A percentile compares a stretch with the other conserved stretches of the same genome.
phyloP scores from a whole-genome alignment of 2,888 invertebrate species.

The Clepsis dumicolana region DNA sequence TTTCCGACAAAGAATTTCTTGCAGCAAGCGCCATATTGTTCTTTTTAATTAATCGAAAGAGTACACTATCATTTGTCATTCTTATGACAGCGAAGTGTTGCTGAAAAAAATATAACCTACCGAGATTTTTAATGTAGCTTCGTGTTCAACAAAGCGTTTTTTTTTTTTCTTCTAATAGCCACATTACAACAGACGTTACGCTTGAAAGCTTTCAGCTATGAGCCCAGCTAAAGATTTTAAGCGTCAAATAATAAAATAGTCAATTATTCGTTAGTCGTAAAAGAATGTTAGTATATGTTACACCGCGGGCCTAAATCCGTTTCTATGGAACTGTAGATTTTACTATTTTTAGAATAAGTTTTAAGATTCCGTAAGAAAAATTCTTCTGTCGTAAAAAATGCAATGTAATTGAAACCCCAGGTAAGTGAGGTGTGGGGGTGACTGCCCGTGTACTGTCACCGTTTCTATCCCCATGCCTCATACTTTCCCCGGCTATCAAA shows the following conservation, averaged over 20 bases:
- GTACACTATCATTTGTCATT: not conserved
- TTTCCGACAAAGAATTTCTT: not conserved
- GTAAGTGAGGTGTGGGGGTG: not conserved
- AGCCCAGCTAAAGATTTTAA: conserved; percentile 84
- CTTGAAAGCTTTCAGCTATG: conserved; percentile 79
- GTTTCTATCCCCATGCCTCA: too few species aligned
- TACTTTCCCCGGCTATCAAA: too few species aligned
- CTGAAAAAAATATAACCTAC: not conserved
- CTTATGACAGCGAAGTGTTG: not conserved
- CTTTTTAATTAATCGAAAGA: conserved; percentile 2
- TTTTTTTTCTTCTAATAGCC: conserved; percentile 51
- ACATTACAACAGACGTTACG: conserved; percentile 59
- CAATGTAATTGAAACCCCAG: not conserved
- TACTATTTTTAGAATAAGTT: conserved; percentile 30
- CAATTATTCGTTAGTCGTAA: conserved; percentile 63
- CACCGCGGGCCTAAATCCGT: conserved; percentile 40
- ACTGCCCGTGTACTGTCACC: not conserved
- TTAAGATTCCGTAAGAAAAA: conserved; percentile 5
- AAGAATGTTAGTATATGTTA: conserved; percentile 21
- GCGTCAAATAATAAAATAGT: conserved; percentile 67
- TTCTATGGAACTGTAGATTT: conserved; percentile 30
- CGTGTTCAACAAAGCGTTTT: not conserved
- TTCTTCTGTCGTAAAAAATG: not conserved
- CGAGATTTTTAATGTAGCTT: not conserved
- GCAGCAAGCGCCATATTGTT: not conserved